Conservation (phyloP, 2,113 vertebrate species). For the Cryptotis parvus region DNA sequence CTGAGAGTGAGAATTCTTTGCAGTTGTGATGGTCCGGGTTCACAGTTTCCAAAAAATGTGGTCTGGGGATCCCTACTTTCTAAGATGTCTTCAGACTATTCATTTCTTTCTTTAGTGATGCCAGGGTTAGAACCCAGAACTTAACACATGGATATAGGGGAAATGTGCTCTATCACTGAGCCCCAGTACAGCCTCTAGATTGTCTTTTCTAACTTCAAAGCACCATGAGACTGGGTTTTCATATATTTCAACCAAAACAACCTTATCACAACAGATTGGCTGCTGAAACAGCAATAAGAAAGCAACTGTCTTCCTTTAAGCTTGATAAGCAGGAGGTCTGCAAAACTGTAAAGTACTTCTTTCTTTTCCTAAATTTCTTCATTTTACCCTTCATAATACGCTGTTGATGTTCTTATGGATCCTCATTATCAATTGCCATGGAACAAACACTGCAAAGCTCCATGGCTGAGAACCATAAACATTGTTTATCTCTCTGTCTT, state of each 20-base stretch:
- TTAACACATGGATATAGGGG: not conserved
- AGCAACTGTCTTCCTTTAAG: conserved; percentile 5
- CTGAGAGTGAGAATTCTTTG: not conserved
- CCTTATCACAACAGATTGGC: not conserved
- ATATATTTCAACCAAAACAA: conserved; percentile 17
- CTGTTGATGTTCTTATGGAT: not conserved
- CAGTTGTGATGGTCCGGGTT: not conserved
- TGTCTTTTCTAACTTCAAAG: not conserved
- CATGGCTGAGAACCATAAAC: not conserved
- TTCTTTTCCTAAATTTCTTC: not conserved
- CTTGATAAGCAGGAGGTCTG: not conserved
- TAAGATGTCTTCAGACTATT: conserved; percentile 2
- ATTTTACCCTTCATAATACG: not conserved
- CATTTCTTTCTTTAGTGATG: no score
- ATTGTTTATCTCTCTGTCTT: not conserved
- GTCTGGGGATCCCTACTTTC: not conserved
- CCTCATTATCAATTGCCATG: conserved; percentile 18
- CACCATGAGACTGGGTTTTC: not conserved
- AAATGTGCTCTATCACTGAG: not conserved
- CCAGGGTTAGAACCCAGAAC: no score
- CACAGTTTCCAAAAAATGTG: conserved; percentile 16
- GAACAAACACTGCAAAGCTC: conserved; percentile 16
- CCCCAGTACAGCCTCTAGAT: not conserved
- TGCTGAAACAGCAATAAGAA: conserved; percentile 17
- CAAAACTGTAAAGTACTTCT: conserved; percentile 49